Conservation (phyloP, 2,797 vertebrate species). For the Gallinago stenura region DNA sequence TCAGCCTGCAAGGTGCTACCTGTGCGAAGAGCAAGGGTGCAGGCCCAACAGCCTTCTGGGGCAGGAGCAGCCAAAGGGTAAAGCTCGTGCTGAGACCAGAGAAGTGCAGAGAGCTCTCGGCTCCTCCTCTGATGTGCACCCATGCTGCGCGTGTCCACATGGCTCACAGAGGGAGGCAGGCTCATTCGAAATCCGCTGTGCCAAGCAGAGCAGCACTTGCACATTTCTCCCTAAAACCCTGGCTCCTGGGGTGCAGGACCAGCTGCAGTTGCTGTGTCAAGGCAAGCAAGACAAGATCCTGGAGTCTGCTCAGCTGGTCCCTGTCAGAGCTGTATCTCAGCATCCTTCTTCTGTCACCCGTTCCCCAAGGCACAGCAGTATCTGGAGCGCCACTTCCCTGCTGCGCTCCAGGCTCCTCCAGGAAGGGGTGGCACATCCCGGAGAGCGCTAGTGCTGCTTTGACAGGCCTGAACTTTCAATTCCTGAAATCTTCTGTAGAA, state of each 20-base stretch:
- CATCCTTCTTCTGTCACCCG: neutral
- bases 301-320: neutral
- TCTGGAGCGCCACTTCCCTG: neutral
- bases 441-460: neutral
- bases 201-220: neutral
- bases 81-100: neutral
- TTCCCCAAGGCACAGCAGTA: neutral
- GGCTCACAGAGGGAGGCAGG: neutral
- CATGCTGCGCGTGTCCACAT: fast-evolving
- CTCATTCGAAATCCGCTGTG: neutral
- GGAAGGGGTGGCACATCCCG: neutral
- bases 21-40: neutral
- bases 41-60: neutral
- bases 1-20: neutral
- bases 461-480: neutral
- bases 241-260: neutral
- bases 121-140: neutral
- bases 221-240: neutral
- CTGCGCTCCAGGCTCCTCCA: neutral
- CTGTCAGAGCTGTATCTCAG: fast-evolving
- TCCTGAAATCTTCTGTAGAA: neutral
- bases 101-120: fast-evolving
- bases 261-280: neutral
- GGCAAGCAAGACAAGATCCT: neutral
- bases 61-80: neutral